phyloP scores from a whole-genome alignment of 2,113 vertebrate genomes.

The Delphinapterus leucas region DNA sequence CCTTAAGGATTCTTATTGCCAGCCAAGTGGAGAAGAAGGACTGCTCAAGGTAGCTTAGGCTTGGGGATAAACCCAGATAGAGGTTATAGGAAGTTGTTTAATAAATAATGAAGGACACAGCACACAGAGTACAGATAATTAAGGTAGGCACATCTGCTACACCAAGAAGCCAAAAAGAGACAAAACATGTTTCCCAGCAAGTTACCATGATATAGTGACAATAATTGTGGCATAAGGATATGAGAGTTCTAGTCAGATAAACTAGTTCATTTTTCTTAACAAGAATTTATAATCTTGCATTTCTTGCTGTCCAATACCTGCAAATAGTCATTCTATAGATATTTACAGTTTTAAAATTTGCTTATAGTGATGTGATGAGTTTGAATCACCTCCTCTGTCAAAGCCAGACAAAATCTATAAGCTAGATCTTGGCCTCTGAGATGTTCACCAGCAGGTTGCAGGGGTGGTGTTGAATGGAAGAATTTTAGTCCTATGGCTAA shows the following conservation, averaged over 20 bases:
- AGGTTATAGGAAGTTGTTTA: neutral
- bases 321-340: neutral
- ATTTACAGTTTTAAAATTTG: neutral
- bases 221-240: neutral
- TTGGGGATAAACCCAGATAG: neutral
- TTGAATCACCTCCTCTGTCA: neutral
- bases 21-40: neutral
- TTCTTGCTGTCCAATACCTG: neutral
- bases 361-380: neutral
- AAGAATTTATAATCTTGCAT: neutral
- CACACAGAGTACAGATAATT: neutral
- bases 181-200: neutral
- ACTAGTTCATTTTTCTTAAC: neutral
- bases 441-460: neutral
- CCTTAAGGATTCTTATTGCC: neutral
- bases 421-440: neutral
- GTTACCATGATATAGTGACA: too few species aligned
- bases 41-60: neutral
- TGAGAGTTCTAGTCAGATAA: neutral
- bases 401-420: neutral
- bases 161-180: neutral
- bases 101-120: neutral
- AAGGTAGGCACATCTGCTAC: accelerated
- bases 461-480: neutral
- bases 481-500: neutral